phyloP scores from a whole-genome alignment of 92 coral and sea anemone genomes.

The Galaxea fascicularis region DNA sequence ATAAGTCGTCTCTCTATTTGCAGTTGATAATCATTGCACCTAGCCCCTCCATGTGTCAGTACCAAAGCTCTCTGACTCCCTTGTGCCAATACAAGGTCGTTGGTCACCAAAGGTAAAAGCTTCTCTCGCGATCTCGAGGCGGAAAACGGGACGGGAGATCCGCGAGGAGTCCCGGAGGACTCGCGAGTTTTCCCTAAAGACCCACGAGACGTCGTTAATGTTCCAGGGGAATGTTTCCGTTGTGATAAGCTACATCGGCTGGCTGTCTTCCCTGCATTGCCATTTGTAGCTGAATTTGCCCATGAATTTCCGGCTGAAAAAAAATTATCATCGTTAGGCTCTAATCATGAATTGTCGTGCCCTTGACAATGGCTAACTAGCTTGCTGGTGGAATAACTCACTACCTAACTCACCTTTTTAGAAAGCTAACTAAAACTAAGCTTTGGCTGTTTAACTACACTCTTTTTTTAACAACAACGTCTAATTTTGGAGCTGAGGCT shows the following conservation, averaged over 20 bases:
- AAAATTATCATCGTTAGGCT: background rate
- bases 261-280: background rate
- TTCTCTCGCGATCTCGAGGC: constrained; percentile 36
- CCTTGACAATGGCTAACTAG: too few species aligned
- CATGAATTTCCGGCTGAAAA: constrained; percentile 37
- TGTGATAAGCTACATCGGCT: constrained; percentile 2
- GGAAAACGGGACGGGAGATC: constrained; percentile 13
- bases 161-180: constrained; percentile 8
- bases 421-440: too few species aligned
- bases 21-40: constrained; percentile 72
- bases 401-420: too few species aligned
- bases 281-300: background rate
- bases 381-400: too few species aligned
- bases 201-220: background rate
- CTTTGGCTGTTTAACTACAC: too few species aligned
- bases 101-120: constrained; percentile 55
- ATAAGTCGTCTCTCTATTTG: constrained; percentile 64
- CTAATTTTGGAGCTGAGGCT: too few species aligned
- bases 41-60: constrained; percentile 77
- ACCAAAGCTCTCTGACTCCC: constrained; percentile 82
- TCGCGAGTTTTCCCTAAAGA: background rate
- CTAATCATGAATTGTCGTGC: too few species aligned
- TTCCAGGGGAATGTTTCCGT: background rate
- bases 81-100: constrained; percentile 76
- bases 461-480: too few species aligned